A percentile compares a stretch with the other conserved stretches of the same genome.
Conservation (phyloP, 2,113 vertebrate species). For the Fulmarus glacialis region DNA sequence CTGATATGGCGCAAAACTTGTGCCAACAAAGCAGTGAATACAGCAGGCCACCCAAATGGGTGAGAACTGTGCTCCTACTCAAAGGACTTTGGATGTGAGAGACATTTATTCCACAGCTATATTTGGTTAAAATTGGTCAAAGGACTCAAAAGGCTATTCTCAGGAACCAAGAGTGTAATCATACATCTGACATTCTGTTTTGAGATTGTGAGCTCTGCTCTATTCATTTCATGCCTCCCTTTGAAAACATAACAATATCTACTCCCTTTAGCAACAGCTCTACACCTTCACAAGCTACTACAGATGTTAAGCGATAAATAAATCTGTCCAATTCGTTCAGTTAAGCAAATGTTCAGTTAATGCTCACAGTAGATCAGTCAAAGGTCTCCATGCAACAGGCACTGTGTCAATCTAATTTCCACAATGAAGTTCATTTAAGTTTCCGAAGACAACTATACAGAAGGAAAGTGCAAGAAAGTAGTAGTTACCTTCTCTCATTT, state of each 20-base stretch:
- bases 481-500: neutral
- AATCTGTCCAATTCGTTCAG: neutral
- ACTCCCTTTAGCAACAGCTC: neutral
- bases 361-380: neutral
- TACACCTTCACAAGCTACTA: neutral
- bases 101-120: neutral
- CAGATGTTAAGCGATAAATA: neutral
- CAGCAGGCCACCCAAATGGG: neutral
- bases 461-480: neutral
- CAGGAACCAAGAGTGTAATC: neutral
- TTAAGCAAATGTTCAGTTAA: neutral
- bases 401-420: neutral
- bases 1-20: neutral
- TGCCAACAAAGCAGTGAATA: neutral
- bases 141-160: neutral
- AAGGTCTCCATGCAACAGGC: neutral
- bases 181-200: neutral
- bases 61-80: neutral
- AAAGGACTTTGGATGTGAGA: neutral
- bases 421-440: neutral
- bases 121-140: neutral
- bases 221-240: neutral
- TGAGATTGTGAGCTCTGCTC: neutral
- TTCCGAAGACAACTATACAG: neutral
- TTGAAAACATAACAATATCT: neutral